These are phyloP conservation scores for Orientallactaga sibirica DNA, from an alignment of 2,797 vertebrate genomes.

Conservation along the genomic window DNA sequence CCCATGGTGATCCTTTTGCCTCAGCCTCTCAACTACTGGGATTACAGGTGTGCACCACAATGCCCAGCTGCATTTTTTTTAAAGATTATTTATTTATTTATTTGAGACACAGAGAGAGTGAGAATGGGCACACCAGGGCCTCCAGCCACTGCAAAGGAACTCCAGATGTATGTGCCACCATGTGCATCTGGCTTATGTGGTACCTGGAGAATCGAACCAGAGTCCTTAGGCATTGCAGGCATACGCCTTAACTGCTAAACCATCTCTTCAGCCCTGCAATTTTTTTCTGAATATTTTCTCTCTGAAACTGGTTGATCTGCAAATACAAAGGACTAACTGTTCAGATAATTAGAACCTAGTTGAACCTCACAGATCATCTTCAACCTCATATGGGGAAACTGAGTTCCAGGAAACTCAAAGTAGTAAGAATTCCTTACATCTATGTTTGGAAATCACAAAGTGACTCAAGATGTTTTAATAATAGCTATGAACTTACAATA, in stretches of 20 bases:
- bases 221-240: too few relatives aligned
- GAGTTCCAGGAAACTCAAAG: not conserved
- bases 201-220: too few relatives aligned
- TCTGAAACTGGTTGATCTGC: not conserved
- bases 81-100: too few relatives aligned
- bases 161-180: too few relatives aligned
- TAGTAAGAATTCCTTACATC: not conserved
- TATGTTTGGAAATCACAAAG: constrained; percentile 33
- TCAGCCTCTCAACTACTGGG: not conserved
- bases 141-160: too few relatives aligned
- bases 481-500: not conserved
- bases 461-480: constrained; percentile 1
- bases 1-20: too few relatives aligned
- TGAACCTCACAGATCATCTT: constrained; percentile 20
- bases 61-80: not conserved
- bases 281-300: not conserved
- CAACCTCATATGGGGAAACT: constrained; percentile 8
- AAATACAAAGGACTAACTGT: not conserved
- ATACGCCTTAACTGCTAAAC: too few relatives aligned
- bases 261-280: not conserved
- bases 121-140: too few relatives aligned
- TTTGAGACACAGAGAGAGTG: too few relatives aligned
- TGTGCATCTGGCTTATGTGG: too few relatives aligned
- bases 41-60: too few relatives aligned
- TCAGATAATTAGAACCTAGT: not conserved